Conservation (phyloP, 1,140 invertebrate species). For the Trinorchestia longiramus region DNA sequence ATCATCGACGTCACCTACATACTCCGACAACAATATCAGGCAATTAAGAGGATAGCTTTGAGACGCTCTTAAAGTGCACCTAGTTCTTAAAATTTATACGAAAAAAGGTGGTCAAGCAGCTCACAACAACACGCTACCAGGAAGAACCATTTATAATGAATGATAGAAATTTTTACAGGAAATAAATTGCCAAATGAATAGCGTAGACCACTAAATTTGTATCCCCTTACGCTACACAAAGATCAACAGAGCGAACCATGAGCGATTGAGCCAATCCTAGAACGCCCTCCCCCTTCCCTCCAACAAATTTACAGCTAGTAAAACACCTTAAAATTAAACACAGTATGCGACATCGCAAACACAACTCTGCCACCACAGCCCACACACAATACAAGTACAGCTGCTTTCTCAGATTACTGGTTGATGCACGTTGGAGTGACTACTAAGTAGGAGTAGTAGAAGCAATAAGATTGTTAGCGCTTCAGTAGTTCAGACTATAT, state of each 20-base stretch:
- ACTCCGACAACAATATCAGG: background rate
- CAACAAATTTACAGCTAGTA: background rate
- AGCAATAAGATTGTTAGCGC: too few relatives aligned
- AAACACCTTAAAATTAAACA: background rate
- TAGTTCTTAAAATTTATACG: background rate
- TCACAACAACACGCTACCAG: background rate
- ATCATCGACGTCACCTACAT: background rate
- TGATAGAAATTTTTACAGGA: background rate
- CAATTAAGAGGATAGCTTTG: background rate
- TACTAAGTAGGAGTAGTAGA: too few relatives aligned
- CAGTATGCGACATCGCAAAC: conserved; percentile 32
- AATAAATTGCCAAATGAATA: background rate
- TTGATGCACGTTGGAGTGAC: too few relatives aligned
- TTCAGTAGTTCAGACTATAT: too few relatives aligned
- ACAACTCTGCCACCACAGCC: conserved; percentile 37
- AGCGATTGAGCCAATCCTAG: background rate
- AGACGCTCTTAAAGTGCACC: background rate
- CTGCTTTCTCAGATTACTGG: background rate
- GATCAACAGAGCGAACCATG: background rate
- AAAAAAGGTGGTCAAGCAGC: background rate
- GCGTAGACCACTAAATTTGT: background rate
- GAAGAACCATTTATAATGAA: background rate
- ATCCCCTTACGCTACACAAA: background rate
- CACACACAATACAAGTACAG: background rate
- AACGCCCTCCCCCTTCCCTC: background rate